Conservation (phyloP, 2,113 vertebrate genomes). For the Salvelinus fontinalis region DNA sequence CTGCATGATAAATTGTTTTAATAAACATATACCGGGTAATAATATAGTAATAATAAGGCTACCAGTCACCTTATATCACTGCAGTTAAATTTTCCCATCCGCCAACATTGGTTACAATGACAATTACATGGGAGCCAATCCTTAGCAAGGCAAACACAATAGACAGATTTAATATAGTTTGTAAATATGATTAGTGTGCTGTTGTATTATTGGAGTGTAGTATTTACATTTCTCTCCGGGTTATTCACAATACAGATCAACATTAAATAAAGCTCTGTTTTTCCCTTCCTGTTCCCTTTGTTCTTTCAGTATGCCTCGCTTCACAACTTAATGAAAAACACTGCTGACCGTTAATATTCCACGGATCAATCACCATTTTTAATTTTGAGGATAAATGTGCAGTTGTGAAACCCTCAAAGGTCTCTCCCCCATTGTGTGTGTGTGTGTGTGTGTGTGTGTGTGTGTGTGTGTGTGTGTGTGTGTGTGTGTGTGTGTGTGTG, state of each 20-base stretch:
- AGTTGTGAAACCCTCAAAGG: slow-evolving; percentile 76
- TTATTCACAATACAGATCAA: slow-evolving; percentile 92
- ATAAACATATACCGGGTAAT: slow-evolving; percentile 99
- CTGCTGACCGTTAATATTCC: slow-evolving; percentile 89
- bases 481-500: slow-evolving; percentile 20
- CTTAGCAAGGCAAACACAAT: slow-evolving; percentile 90
- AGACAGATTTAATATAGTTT: slow-evolving; percentile 99
- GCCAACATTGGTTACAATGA: slow-evolving; percentile 93
- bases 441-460: slow-evolving; percentile 44
- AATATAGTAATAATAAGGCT: slow-evolving; percentile 99
- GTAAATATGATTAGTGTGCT: slow-evolving; percentile 99
- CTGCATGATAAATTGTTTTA: slow-evolving; percentile 99
- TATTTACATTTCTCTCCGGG: slow-evolving; percentile 99
- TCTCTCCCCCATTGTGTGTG: slow-evolving; percentile 66
- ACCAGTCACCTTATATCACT: slow-evolving; percentile 99
- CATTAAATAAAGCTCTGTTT: slow-evolving; percentile 86
- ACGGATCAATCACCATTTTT: slow-evolving; percentile 90
- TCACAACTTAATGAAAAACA: slow-evolving; percentile 91
- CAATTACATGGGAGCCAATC: slow-evolving; percentile 94
- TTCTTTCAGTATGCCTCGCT: slow-evolving; percentile 65
- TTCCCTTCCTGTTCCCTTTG: slow-evolving; percentile 68
- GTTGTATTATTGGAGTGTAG: slow-evolving; percentile 94
- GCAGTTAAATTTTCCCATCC: slow-evolving; percentile 98
- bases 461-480: slow-evolving; percentile 20
- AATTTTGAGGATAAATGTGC: slow-evolving; percentile 80